A percentile compares a stretch with the other conserved stretches of the same genome.
Conservation (phyloP, 2,888 invertebrate species). For the Pimpla rufipes region DNA sequence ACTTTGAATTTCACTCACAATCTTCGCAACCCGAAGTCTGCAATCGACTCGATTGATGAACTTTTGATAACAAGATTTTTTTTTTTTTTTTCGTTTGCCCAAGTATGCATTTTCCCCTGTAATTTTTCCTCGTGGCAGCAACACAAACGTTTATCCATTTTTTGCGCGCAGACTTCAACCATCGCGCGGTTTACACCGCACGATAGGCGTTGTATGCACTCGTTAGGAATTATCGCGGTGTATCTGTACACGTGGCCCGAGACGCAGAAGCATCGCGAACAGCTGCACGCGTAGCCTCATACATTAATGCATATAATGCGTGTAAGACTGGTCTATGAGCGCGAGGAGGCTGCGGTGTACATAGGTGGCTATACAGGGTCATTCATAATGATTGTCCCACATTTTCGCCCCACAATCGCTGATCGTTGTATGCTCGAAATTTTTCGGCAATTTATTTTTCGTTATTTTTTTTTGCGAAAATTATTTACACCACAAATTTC, state of each 20-base stretch:
- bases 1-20: no score
- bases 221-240: conserved; percentile 15
- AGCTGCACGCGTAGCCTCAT: conserved; percentile 43
- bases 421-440: no score
- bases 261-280: conserved; percentile 37
- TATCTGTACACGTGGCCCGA: conserved; percentile 37
- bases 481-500: no score
- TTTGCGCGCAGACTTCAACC: not conserved
- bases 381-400: no score
- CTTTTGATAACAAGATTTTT: no score
- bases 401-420: no score
- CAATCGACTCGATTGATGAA: no score
- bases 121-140: not conserved
- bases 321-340: conserved; percentile 22
- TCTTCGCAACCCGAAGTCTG: no score
- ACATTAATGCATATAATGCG: conserved; percentile 45
- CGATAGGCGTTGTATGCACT: conserved; percentile 10
- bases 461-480: no score
- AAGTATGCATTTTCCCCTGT: not conserved
- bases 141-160: not conserved
- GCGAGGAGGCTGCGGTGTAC: conserved; percentile 1
- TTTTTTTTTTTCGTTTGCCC: no score
- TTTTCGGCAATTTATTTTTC: no score
- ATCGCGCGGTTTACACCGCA: conserved; percentile 12
- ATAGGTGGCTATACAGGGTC: not conserved